These are phyloP conservation scores for Pteropus rufus DNA, from an alignment of 2,797 vertebrate species.

Conservation along the genomic window DNA sequence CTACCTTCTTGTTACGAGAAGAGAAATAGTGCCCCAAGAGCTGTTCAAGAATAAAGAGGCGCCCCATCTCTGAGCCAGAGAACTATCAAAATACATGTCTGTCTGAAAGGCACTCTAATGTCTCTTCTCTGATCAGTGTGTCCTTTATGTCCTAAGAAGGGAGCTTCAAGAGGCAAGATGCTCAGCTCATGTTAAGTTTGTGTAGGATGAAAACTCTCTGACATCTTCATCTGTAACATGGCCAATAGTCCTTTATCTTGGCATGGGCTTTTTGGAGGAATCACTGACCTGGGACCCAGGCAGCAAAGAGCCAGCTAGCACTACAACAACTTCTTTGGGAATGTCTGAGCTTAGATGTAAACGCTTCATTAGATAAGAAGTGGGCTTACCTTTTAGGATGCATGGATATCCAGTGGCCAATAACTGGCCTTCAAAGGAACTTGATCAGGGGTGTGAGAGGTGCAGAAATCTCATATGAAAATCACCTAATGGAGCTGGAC, in stretches of 20 bases:
- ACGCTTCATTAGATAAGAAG: not conserved
- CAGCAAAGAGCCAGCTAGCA: not conserved
- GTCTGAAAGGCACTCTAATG: not conserved
- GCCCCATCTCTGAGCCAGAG: not conserved
- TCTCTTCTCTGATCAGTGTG: not conserved
- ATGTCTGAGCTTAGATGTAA: not conserved
- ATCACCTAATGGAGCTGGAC: not conserved
- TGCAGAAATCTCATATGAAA: not conserved
- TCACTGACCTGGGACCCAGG: not conserved
- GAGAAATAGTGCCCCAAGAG: not conserved
- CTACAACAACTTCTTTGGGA: not conserved
- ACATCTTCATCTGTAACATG: not conserved
- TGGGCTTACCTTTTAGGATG: not conserved
- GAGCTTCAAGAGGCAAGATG: not conserved
- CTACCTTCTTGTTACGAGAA: not conserved
- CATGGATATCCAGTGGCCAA: not conserved
- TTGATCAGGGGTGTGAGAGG: not conserved
- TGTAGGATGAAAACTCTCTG: not conserved
- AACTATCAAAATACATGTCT: not conserved
- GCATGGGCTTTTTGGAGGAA: not conserved
- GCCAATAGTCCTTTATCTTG: not conserved
- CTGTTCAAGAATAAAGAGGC: not conserved
- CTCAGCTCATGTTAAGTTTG: not conserved
- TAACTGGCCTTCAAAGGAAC: not conserved
- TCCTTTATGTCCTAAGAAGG: not conserved